Evolutionary conservation across 2,113 vertebrate genomes (phyloP).

Genomic region (Bos indicus): DNA sequence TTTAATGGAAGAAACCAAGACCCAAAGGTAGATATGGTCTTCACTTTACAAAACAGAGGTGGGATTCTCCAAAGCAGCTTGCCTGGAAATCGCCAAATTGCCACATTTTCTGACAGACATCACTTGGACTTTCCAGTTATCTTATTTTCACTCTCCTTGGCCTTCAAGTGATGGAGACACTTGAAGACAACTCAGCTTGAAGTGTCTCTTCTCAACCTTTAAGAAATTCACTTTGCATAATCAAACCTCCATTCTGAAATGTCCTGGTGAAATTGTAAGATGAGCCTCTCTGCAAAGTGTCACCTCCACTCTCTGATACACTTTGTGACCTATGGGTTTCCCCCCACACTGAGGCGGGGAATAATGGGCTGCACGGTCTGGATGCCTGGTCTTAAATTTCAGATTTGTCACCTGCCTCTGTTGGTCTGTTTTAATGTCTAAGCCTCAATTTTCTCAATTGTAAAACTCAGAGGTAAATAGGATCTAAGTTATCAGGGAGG

Average conservation of each 20-base stretch:
- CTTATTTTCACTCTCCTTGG: neutral
- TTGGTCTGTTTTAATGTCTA: neutral
- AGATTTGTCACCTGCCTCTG: neutral
- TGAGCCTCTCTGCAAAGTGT: neutral
- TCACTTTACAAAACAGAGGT: neutral
- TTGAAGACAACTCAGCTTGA: neutral
- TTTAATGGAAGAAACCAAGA: neutral
- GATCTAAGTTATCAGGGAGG: neutral
- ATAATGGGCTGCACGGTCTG: neutral
- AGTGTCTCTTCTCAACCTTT: neutral
- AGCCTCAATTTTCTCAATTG: neutral
- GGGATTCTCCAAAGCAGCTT: neutral
- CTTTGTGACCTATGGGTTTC: neutral
- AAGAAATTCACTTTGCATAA: neutral
- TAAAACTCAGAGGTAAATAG: neutral
- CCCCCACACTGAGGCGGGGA: neutral
- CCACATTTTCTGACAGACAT: too few relatives aligned
- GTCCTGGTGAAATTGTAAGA: rapidly evolving
- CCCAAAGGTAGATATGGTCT: neutral
- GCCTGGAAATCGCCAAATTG: neutral
- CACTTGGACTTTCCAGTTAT: neutral
- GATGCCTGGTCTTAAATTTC: neutral
- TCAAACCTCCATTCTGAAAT: too few relatives aligned
- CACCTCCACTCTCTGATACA: rapidly evolving
- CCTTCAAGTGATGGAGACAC: neutral